These are phyloP conservation scores for Smutsia temminckii DNA, from an alignment of 2,797 vertebrate genomes.

Conservation along the genomic window DNA sequence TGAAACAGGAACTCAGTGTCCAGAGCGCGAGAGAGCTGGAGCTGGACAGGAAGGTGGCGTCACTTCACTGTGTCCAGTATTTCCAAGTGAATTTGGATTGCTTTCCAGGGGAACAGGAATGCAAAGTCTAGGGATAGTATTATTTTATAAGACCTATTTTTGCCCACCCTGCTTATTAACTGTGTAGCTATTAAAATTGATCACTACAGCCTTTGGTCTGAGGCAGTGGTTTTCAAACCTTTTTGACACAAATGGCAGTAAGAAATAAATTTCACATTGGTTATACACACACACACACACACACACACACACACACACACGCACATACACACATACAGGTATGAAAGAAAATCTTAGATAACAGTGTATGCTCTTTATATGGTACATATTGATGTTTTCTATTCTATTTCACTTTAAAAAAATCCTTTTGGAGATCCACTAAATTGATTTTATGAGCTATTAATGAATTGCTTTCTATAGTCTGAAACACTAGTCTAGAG, in stretches of 20 bases:
- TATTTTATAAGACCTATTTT: background rate
- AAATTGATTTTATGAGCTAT: background rate
- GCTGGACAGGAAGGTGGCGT: background rate
- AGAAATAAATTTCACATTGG: background rate
- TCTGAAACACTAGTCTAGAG: background rate
- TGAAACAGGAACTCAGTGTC: background rate
- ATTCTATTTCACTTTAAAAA: background rate
- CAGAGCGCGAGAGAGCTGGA: too few relatives aligned
- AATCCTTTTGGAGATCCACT: background rate
- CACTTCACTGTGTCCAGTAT: fast-evolving
- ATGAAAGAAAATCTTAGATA: background rate
- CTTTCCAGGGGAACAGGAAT: background rate
- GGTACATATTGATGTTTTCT: background rate
- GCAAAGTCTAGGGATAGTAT: background rate
- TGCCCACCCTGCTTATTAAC: background rate
- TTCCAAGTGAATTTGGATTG: background rate
- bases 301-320: too few relatives aligned
- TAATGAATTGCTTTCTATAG: background rate
- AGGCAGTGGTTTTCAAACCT: background rate
- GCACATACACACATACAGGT: background rate
- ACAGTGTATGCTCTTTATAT: background rate
- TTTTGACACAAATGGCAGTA: background rate
- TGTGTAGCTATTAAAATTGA: background rate
- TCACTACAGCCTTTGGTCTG: background rate
- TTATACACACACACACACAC: background rate